These are phyloP conservation scores for Leptinotarsa undecemlineata DNA, from an alignment of 1,140 invertebrate species.

Conservation along the genomic window DNA sequence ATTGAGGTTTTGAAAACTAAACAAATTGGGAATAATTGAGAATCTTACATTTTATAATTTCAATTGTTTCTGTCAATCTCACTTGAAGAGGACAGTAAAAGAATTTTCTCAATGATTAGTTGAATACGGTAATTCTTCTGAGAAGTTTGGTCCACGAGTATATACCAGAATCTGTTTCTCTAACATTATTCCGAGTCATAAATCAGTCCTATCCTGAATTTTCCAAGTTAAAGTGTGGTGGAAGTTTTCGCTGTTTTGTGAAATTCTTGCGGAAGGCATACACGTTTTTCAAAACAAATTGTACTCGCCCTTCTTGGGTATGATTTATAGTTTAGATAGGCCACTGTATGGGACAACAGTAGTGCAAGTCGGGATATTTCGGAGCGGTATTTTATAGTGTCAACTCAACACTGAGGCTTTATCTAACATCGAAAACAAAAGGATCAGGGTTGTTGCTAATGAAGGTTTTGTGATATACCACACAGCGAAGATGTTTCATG, in stretches of 20 bases:
- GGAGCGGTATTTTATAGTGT: neutral
- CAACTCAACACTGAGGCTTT: constrained; percentile 6
- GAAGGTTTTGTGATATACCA: constrained; percentile 1
- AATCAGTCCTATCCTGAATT: neutral
- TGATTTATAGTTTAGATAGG: neutral
- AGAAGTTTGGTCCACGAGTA: neutral
- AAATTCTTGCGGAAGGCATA: neutral
- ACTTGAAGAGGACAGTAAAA: no score
- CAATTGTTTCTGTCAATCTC: no score
- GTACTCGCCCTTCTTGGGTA: neutral
- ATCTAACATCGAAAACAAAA: neutral
- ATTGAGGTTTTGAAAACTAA: no score
- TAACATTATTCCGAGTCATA: neutral
- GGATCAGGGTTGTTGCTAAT: constrained; percentile 8
- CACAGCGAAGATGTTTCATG: neutral
- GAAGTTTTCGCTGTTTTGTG: neutral
- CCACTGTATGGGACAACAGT: neutral
- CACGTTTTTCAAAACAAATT: neutral
- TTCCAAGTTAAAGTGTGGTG: neutral
- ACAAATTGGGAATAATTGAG: no score
- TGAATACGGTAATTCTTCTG: no score
- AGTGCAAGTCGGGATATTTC: neutral
- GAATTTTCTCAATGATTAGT: no score
- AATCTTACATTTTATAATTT: no score
- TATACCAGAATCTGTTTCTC: neutral